Evolutionary conservation across 2,113 vertebrate species (phyloP).

Genomic region (Corvus hawaiiensis): DNA sequence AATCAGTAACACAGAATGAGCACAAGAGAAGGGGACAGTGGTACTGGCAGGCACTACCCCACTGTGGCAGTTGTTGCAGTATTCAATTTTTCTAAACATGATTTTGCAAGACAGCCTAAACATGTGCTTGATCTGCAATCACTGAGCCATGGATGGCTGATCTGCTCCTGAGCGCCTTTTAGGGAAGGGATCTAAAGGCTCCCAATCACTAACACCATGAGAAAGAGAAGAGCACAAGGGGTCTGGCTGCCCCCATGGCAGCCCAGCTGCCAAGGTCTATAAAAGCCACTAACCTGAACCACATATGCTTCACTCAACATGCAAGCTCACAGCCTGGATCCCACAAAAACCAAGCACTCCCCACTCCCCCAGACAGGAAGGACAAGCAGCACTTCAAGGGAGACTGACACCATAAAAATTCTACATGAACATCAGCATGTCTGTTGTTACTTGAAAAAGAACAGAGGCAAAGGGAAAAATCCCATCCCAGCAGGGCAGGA

Average conservation of each 20-base stretch:
- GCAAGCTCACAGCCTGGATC: background rate
- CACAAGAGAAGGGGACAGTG: accelerated
- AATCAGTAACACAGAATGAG: accelerated
- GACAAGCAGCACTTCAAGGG: background rate
- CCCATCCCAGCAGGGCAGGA: background rate
- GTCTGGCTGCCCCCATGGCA: background rate
- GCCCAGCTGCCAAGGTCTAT: too few species aligned
- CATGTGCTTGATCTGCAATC: background rate
- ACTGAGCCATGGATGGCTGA: background rate
- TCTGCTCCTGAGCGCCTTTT: background rate
- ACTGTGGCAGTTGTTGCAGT: too few species aligned
- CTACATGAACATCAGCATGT: background rate
- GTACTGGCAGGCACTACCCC: accelerated
- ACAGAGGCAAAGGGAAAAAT: background rate
- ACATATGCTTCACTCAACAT: accelerated
- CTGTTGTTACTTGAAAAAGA: background rate
- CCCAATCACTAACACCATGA: background rate
- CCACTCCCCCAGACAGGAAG: accelerated
- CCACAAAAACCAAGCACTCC: background rate
- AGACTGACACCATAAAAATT: background rate
- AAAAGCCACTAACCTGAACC: background rate
- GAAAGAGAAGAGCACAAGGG: background rate
- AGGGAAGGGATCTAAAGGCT: background rate
- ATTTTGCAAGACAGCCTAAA: background rate
- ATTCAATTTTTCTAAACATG: accelerated